Conservation (phyloP, 1,140 invertebrate genomes). For the Scaptomyza graminum region DNA sequence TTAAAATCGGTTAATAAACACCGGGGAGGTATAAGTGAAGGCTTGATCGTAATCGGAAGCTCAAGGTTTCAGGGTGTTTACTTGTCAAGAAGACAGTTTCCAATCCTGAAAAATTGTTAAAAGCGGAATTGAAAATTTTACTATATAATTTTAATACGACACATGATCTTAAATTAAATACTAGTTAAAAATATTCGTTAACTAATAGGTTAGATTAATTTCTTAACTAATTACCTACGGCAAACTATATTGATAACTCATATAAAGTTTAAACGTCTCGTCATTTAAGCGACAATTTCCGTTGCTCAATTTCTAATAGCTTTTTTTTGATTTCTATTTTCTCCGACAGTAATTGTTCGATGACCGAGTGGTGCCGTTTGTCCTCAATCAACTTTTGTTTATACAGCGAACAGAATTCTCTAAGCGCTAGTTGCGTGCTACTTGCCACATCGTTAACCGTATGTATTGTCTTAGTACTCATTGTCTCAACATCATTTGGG, state of each 20-base stretch:
- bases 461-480: slow-evolving; percentile 44
- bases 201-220: slow-evolving; percentile 15
- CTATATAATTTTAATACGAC: slow-evolving; percentile 4
- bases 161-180: slow-evolving; percentile 5
- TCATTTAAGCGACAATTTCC: slow-evolving; percentile 58
- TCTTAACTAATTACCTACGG: slow-evolving; percentile 23
- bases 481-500: slow-evolving; percentile 49
- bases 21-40: too few relatives aligned
- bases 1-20: too few relatives aligned
- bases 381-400: slow-evolving; percentile 66
- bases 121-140: neutral
- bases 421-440: slow-evolving; percentile 42
- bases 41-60: too few relatives aligned
- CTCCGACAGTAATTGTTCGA: slow-evolving; percentile 65
- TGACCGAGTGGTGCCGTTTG: slow-evolving; percentile 54
- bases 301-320: slow-evolving; percentile 64
- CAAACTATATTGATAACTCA: slow-evolving; percentile 5
- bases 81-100: too few relatives aligned
- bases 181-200: slow-evolving; percentile 14
- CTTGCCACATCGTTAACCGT: slow-evolving; percentile 40
- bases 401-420: slow-evolving; percentile 61
- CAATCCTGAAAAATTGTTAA: too few relatives aligned
- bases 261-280: neutral
- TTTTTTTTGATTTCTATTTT: slow-evolving; percentile 67
- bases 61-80: too few relatives aligned